Evolutionary conservation across 2,888 invertebrate species (phyloP), one percentile per base, ranked within the genome.

Genomic region (Thelaira solivaga): DNA sequence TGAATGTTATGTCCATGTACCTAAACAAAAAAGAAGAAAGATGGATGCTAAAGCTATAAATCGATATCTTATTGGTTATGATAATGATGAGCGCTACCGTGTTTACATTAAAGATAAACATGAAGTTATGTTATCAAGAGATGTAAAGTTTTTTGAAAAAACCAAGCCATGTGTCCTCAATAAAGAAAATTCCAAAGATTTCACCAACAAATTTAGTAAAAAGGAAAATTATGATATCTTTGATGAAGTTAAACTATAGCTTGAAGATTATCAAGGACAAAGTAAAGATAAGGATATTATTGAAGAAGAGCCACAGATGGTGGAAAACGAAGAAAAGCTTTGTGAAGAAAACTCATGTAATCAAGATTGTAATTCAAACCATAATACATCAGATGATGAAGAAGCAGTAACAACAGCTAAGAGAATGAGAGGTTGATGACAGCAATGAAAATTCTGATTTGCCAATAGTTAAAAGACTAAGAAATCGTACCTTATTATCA

Each of bases 71-170:
- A 45, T 45, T 45, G 45, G 45, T 11, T 45, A 45, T 22, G 22
- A 22, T 18, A 11, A 51, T 18, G 51, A 51, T 51, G 31, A 31
- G 16, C 11, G 24, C 13, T 47, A 24, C n/a, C 51, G 31, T 13
- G 29, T 51, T 51, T 51, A 51, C 29, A 24, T 24, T 16, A 31
- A 31, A 31, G 31, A 45, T 18, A 51, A 31, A 47, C 2, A n/a
- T 13, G 47, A 47, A n/a, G 47, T 24, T 47, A 41, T 41, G 16
- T 41, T 18, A 41, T 41, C 41, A 5, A 41, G 41, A 41, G 45
- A 55, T 22, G 31, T 45, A 4, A 45, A 8, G 26, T 67, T 64
- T 18, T 20, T 13, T 18, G 64, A 65, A 55, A 39, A 55, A n/a
- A n/a, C n/a, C n/a, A n/a, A n/a, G n/a, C n/a, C n/a, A n/a, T n/a